These are phyloP conservation scores for Eriocheir sinensis DNA, from an alignment of 1,140 invertebrate species.

Conservation along the genomic window DNA sequence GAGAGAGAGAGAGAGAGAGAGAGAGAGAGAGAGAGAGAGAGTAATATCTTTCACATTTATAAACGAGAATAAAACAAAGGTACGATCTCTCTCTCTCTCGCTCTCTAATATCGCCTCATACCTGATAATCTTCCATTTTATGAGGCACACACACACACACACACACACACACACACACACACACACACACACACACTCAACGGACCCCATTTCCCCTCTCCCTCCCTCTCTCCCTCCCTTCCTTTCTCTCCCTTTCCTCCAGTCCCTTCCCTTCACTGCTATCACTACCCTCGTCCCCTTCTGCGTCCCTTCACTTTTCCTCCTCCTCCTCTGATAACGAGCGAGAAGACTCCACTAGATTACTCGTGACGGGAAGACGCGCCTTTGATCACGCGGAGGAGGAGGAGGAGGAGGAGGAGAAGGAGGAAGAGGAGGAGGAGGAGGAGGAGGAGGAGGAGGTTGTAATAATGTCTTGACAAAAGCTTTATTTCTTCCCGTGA, in stretches of 20 bases:
- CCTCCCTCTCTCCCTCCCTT: not conserved
- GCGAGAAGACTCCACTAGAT: not conserved
- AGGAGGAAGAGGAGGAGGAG: too few species aligned
- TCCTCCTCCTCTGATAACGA: slow-evolving; percentile 16
- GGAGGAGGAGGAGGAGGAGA: too few species aligned
- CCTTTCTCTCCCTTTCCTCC: not conserved
- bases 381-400: not conserved
- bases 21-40: too few species aligned
- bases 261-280: too few species aligned
- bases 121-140: too few species aligned
- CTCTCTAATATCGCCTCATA: too few species aligned
- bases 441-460: too few species aligned
- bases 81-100: slow-evolving; percentile 20
- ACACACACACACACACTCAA: too few species aligned
- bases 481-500: not conserved
- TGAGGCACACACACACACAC: slow-evolving; percentile 18
- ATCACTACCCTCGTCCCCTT: not conserved
- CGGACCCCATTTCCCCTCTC: too few species aligned
- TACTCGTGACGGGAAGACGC: not conserved
- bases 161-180: not conserved
- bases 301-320: too few species aligned
- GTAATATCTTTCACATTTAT: not conserved
- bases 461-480: slow-evolving; percentile 50
- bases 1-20: not conserved
- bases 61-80: not conserved